Base-by-base conservation (phyloP, 2,797 vertebrate genomes). In the Betta splendens region DNA sequence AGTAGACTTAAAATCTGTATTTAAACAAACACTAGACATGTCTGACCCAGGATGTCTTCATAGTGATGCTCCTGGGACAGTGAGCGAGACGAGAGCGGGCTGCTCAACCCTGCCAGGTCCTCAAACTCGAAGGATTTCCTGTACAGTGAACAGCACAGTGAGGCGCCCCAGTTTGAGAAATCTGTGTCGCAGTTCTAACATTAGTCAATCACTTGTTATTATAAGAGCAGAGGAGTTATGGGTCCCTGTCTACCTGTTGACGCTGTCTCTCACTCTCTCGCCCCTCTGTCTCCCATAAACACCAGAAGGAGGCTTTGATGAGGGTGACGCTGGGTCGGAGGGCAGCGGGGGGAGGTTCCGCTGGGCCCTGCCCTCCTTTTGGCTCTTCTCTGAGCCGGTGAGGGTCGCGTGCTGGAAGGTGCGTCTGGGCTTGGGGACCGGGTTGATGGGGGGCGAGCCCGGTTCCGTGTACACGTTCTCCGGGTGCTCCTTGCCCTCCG, bases 11-110 rank as follows among this genome's bases (percentile, higher is more conserved):
- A n/a, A n/a, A n/a, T n/a, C n/a, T n/a, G n/a, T n/a, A n/a, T n/a
- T n/a, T n/a, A n/a, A 4, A 12, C 32, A n/a, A n/a, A 7, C 16
- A 26, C 9, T 4, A 15, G 3, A 47, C 0, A 11, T 56, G 12
- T 70, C 81, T 69, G 37, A 89, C 87, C 87, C 44, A 94, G 86
- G 69, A 99, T 96, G 85, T 98, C 96, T 77, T 99, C 96, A 2
- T 99, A 98, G 86, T 97, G 87, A 64, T 99, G 98, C 64, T 98
- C 96, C 82, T 96, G 94, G 0, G 94, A 94, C 88, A 92, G 89
- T 66, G 93, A 93, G 80, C 87, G 92, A 64, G 92, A 85, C 59
- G 94, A 89, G 39, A 92, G 89, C 1, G 38, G 15, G 89, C 92
- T 0, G 83, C 91, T 92, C 85, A 0, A 92, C 87, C 90, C 90